These are phyloP conservation scores for Alligator mississippiensis DNA, from an alignment of 2,113 vertebrate genomes.

Conservation along the genomic window DNA sequence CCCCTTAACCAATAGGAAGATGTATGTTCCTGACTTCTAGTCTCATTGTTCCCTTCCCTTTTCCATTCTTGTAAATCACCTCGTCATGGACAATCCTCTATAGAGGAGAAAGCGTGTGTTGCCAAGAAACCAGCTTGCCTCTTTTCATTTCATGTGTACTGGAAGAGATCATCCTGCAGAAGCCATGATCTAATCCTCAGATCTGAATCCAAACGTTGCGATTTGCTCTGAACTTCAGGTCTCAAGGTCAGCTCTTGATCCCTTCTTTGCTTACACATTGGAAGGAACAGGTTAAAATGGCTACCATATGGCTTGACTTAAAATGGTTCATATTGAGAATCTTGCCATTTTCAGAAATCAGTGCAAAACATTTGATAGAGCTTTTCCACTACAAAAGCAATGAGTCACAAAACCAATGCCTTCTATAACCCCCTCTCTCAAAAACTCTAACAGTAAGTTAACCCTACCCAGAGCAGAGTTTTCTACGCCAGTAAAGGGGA, in stretches of 20 bases:
- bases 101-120: not conserved
- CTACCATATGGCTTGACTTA: not conserved
- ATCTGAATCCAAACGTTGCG: not conserved
- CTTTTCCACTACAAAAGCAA: not conserved
- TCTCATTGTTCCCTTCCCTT: accelerated
- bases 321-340: not conserved
- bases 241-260: not conserved
- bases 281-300: not conserved
- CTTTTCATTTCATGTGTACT: not conserved
- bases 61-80: not conserved
- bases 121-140: not conserved
- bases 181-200: not conserved
- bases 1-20: not conserved
- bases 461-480: not conserved
- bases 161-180: not conserved
- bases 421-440: not conserved
- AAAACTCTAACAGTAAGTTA: not conserved
- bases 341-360: not conserved
- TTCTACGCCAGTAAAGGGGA: not conserved
- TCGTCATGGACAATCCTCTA: not conserved
- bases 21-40: not conserved
- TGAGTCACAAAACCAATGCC: not conserved
- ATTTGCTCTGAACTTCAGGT: not conserved
- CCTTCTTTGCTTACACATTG: not conserved
- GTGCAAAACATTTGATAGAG: not conserved